Evolutionary conservation across 1,140 invertebrate species (phyloP), one percentile per base, ranked within the genome.

Genomic region (Dreissena polymorpha): DNA sequence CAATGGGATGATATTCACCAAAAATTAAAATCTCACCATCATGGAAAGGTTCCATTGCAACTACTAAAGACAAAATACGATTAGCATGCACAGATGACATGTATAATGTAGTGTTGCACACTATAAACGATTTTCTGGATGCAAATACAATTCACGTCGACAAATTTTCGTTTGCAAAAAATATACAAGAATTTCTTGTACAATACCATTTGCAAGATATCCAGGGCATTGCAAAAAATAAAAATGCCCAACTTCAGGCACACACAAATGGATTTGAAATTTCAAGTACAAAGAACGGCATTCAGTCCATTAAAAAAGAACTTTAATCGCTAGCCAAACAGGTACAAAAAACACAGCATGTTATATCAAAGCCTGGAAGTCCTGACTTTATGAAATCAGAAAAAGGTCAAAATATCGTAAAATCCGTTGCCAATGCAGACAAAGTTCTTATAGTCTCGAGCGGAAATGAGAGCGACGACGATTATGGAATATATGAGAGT

Each of bases 31-130:
- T 18, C 14, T 2, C 10, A 49, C 10, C n/a, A 76, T 67, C 0
- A 25, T 25, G 74, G 63, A 76, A 76, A 76, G 27, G 12, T 55
- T 55, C 12, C 18, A 12, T 67, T 67, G 18, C 10, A 10, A 18
- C 64, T 10, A 23, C 53, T 12, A 0, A 23, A 12, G 21, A n/a
- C 49, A 79, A 70, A 70, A 27, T 79, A 55, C 51, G 39, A 10
- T 23, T 79, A 53, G 65, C 49, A 55, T 14, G 49, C 13, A 79
- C 76, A 29, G 76, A 79, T 70, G 76, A 79, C 39, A 70, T n/a
- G n/a, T 79, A 53, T 0, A 7, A 6, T 18, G 57, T 12, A 67
- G 70, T 12, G 21, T 70, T 69, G 39, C 39, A 68, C 21, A 21
- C 13, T 53, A 49, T 79, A 0, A 51, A 70, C 39, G n/a, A 53